Base-by-base conservation (phyloP, 2,797 vertebrate genomes). In the Falco biarmicus region DNA sequence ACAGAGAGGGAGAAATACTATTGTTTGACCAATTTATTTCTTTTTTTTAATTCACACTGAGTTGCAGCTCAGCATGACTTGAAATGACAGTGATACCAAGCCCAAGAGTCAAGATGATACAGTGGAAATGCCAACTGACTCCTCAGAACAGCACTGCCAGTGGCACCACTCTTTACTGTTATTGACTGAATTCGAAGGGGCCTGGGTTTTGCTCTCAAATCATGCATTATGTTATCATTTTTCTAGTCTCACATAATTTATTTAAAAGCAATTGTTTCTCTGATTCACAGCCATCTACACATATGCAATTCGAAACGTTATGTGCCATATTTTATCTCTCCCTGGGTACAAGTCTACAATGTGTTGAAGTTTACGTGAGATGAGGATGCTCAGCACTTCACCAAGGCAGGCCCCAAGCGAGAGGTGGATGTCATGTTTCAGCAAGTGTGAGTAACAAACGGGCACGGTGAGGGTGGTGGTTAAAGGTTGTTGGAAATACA, bases 251-350 rank as follows among this genome's bases (percentile, higher is more conserved):
- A 75, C 78, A 15, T 78, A 4, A 51, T 69, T 85, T 78, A 26
- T 93, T 85, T 78, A 53, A 50, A 24, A 87, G 81, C 16, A 77
- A 13, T 71, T 22, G 10, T 66, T 87, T 43, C 74, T 60, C 69
- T 45, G 56, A 68, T 54, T 69, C 88, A 15, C 50, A 85, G 75
- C 63, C 61, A 37, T 68, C 56, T 48, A 21, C 54, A 37, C 2
- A 1, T 12, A 54, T 0, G 26, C 0, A 43, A 57, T 9, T 21
- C 0, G 1, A 43, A 66, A 22, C 56, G 4, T 34, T 10, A 14
- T 0, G 1, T 64, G 68, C 48, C 1, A 0, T 37, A 3, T 92
- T 94, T 92, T 77, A 4, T 54, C 81, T 61, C 53, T 77, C 65
- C 68, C 48, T n/a, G 63, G 70, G 59, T 57, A 4, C 26, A n/a